Evolutionary conservation across 1,140 invertebrate species (phyloP).

Genomic region (Formica exsecta): DNA sequence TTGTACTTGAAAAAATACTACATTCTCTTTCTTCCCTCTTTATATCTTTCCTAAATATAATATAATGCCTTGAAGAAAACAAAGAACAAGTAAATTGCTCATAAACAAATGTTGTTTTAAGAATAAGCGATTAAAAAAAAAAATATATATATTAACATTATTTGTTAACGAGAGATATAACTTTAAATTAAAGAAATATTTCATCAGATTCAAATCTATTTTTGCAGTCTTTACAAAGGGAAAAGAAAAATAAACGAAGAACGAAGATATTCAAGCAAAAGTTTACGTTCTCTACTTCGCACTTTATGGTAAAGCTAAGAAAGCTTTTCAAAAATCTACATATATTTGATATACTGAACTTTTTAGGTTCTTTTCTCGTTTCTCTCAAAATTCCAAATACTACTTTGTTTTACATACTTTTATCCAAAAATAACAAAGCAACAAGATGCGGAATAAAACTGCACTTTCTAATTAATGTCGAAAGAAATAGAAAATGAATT

Average conservation of each 20-base stretch:
- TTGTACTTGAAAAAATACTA: neutral
- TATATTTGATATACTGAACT: neutral
- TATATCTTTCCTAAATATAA: neutral
- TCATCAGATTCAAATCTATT: neutral
- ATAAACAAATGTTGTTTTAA: neutral
- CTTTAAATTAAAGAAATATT: constrained; percentile 16
- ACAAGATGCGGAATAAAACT: neutral
- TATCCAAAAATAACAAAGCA: neutral
- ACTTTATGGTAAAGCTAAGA: neutral
- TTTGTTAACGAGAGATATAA: neutral
- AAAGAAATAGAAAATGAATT: neutral
- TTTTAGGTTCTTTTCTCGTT: neutral
- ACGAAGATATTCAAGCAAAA: neutral
- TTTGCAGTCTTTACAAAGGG: neutral
- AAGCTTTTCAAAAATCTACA: neutral
- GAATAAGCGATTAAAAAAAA: neutral
- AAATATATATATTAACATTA: neutral
- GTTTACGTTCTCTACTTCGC: neutral
- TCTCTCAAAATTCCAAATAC: neutral
- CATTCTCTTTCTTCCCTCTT: neutral
- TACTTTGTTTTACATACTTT: neutral
- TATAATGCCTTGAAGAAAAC: neutral
- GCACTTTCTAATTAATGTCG: neutral
- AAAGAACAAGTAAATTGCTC: neutral
- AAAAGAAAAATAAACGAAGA: neutral